Evolutionary conservation across 2,888 invertebrate species (phyloP).

Genomic region (Perithous albicinctus): DNA sequence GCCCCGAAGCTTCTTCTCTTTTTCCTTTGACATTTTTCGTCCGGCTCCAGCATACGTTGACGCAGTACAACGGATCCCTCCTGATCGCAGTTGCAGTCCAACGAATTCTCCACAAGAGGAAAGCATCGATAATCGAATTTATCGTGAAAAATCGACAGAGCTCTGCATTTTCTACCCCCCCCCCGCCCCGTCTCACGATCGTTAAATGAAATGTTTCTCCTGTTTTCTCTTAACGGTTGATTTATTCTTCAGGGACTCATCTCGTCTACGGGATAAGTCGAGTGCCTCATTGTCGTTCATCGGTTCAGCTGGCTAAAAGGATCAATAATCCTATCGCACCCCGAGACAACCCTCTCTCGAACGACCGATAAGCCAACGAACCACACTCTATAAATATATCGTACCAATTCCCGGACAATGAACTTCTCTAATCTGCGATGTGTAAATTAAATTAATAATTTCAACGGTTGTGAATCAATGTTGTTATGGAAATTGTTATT

Average conservation of each 20-base stretch:
- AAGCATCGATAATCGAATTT: conserved; percentile 53
- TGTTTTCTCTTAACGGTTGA: conserved; percentile 26
- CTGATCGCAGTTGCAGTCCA: conserved; percentile 6
- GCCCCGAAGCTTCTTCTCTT: conserved; percentile 49
- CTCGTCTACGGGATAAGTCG: conserved; percentile 3
- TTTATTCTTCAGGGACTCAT: conserved; percentile 12
- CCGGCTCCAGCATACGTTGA: conserved; percentile 19
- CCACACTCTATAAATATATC: conserved; percentile 67
- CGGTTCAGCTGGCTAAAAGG: conserved; percentile 2
- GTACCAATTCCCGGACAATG: conserved; percentile 50
- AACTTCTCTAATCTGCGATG: conserved; percentile 38
- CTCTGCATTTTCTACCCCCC: not conserved
- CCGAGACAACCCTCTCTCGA: not conserved
- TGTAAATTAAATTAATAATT: not conserved
- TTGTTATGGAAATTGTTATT: too few relatives aligned
- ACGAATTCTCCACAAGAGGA: not conserved
- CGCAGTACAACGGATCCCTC: conserved; percentile 39
- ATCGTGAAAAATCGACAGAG: not conserved
- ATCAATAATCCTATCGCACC: conserved; percentile 38
- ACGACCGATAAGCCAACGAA: conserved; percentile 19
- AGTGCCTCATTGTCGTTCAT: conserved; percentile 40
- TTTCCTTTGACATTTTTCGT: conserved; percentile 39
- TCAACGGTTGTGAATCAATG: too few relatives aligned
- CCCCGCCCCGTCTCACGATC: not conserved
- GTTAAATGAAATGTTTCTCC: conserved; percentile 41